Conservation (phyloP, 2,797 vertebrate genomes). For the Microhierax caerulescens region DNA sequence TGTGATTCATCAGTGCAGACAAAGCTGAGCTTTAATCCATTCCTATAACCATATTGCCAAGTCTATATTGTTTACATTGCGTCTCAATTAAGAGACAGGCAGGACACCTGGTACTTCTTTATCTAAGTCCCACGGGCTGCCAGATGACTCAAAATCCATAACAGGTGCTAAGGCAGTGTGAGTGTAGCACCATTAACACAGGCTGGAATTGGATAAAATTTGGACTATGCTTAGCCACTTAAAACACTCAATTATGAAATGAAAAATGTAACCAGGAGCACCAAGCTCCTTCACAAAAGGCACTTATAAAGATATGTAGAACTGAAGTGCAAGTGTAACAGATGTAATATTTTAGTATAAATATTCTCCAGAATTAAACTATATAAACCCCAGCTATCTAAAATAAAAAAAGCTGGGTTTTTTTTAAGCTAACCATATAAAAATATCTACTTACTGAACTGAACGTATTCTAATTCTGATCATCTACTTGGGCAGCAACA, state of each 20-base stretch:
- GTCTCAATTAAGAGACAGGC: slow-evolving; percentile 80
- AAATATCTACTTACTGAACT: not conserved
- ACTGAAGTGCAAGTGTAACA: slow-evolving; percentile 34
- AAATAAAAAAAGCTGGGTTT: not conserved
- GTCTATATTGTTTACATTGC: slow-evolving; percentile 78
- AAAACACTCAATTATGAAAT: slow-evolving; percentile 73
- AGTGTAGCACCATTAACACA: slow-evolving; percentile 72
- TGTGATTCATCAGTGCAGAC: slow-evolving; percentile 71
- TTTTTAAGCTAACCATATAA: not conserved
- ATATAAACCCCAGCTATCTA: not conserved
- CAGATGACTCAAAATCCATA: slow-evolving; percentile 83
- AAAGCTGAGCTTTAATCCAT: slow-evolving; percentile 78
- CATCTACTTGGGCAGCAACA: not conserved
- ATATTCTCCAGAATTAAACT: not conserved
- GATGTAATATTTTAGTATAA: not conserved
- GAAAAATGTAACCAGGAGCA: slow-evolving; percentile 62
- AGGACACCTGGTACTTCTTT: slow-evolving; percentile 83
- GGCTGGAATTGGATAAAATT: slow-evolving; percentile 75
- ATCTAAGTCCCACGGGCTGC: slow-evolving; percentile 78
- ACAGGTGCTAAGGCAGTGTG: slow-evolving; percentile 79
- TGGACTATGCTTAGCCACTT: slow-evolving; percentile 70
- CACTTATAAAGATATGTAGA: slow-evolving; percentile 30
- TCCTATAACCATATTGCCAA: slow-evolving; percentile 78
- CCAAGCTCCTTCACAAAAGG: slow-evolving; percentile 48
- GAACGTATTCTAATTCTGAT: not conserved